Evolutionary conservation across 2,113 vertebrate genomes (phyloP), one percentile per base, ranked within the genome.

Genomic region (Chlorocebus sabaeus): DNA sequence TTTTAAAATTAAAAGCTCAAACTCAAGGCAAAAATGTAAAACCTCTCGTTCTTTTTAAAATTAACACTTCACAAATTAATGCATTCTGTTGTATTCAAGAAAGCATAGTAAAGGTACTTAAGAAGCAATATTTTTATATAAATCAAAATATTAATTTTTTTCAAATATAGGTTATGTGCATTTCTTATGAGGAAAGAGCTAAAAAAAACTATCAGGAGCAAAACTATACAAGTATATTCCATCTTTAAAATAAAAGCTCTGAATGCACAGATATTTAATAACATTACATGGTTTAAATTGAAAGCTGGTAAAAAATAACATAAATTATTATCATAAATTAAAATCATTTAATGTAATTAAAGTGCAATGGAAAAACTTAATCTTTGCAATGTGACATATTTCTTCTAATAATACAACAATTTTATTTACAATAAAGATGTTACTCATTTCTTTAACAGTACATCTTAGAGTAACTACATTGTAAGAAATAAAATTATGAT

Each of bases 281-380:
- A 59, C 73, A 89, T 75, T 73, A 95, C 48, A 91, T 88, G 61
- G 80, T 80, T 96, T 95, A 93, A 89, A 91, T 85, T 89, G 64
- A 95, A 93, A 93, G 64, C 75, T 97, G 35, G 67, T 80, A 55
- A 95, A 97, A 97, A 97, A 90, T 93, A 90, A 93, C 55, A 93
- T 32, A 80, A 88, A 95, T 97, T 68, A 90, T 78, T 84, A 90
- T 97, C 48, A 75, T 90, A 83, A 93, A 45, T 23, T 68, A 80
- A 97, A 90, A 95, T 90, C 48, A 80, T 22, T 90, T 95, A 96
- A 95, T 79, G 30, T 79, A 90, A 93, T 93, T 97, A 88, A 96
- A 95, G 70, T 64, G 55, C 55, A 67, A 93, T 83, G 72, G 52
- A 68, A 72, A 94, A 79, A 43, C 6, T 90, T 93, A 83, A 73